Conservation (phyloP, 2,888 invertebrate species). For the Synanthedon vespiformis region DNA sequence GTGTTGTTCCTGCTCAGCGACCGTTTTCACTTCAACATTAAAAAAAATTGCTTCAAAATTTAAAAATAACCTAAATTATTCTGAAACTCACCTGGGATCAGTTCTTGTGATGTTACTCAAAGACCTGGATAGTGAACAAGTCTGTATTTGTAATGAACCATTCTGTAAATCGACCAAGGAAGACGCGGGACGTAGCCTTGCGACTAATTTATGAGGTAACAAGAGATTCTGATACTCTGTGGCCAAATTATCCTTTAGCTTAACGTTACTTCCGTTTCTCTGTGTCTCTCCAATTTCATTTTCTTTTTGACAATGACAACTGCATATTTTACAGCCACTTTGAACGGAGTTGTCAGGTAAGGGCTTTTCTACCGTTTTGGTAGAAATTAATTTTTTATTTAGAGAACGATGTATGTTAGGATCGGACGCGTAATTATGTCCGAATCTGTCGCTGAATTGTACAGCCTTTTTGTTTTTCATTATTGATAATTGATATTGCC, state of each 20-base stretch:
- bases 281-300: conserved; percentile 18
- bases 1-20: too few relatives aligned
- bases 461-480: conserved; percentile 38
- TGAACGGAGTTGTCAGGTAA: conserved; percentile 20
- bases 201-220: conserved; percentile 39
- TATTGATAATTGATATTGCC: conserved; percentile 51
- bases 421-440: conserved; percentile 40
- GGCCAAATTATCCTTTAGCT: neutral
- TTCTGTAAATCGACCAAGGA: conserved; percentile 47
- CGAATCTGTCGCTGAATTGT: conserved; percentile 35
- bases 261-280: neutral
- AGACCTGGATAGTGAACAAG: conserved; percentile 32
- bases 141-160: conserved; percentile 11
- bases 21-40: too few relatives aligned
- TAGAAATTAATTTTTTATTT: conserved; percentile 16
- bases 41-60: too few relatives aligned
- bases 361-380: conserved; percentile 16
- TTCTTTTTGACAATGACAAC: conserved; percentile 17
- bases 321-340: conserved; percentile 12
- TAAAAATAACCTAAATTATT: too few relatives aligned
- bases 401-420: conserved; percentile 42
- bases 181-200: conserved; percentile 41
- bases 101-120: conserved; percentile 27
- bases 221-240: conserved; percentile 22
- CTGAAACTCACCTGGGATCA: too few relatives aligned